A percentile compares a stretch with the other conserved stretches of the same genome.
These are phyloP conservation scores for Numida meleagris DNA, from an alignment of 2,113 vertebrate genomes.

Conservation along the genomic window DNA sequence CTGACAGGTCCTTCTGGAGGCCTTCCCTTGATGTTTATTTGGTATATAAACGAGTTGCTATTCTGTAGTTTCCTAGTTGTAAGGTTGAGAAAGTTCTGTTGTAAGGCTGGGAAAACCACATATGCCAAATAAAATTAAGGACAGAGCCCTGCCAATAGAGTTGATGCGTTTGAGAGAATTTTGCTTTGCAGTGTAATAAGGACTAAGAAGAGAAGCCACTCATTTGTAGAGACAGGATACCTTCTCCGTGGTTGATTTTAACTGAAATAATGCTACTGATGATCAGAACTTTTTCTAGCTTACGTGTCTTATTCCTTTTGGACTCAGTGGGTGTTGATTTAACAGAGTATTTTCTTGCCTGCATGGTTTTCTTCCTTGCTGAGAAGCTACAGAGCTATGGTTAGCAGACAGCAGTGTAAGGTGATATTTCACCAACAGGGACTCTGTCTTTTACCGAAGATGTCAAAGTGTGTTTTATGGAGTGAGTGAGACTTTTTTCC, in stretches of 20 bases:
- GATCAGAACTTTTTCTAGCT: background rate
- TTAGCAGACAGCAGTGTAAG: background rate
- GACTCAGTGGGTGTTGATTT: background rate
- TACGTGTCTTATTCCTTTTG: background rate
- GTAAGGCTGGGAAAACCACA: background rate
- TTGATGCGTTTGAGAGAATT: background rate
- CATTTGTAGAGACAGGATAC: background rate
- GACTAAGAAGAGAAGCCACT: background rate
- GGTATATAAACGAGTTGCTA: too few species aligned
- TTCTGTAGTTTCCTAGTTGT: background rate
- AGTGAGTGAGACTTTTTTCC: background rate
- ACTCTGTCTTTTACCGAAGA: background rate
- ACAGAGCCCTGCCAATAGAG: background rate
- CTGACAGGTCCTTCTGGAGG: background rate
- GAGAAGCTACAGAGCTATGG: background rate
- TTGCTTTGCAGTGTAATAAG: background rate
- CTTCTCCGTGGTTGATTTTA: background rate
- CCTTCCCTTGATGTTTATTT: too few species aligned
- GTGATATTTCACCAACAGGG: background rate
- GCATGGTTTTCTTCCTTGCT: background rate
- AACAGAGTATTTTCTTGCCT: background rate
- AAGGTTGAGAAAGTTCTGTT: too few species aligned
- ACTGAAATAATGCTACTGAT: background rate
- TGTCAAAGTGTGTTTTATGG: background rate
- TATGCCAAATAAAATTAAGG: background rate